A percentile compares a stretch with the other conserved stretches of the same genome.
These are phyloP conservation scores for Hemibagrus guttatus DNA, from an alignment of 2,797 vertebrate genomes.

Conservation along the genomic window DNA sequence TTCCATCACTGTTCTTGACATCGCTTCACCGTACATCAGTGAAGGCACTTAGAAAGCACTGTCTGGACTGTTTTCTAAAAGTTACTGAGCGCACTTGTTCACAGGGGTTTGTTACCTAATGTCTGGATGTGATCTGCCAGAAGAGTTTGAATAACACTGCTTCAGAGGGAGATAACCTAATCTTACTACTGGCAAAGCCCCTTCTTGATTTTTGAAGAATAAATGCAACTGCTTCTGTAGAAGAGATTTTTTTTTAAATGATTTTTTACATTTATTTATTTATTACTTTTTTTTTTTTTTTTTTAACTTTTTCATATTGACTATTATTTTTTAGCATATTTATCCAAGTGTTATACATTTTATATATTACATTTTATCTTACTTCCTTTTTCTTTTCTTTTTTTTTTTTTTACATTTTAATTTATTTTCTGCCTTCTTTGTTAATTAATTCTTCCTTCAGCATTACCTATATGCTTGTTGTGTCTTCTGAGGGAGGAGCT, in stretches of 20 bases:
- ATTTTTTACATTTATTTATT: too few species aligned
- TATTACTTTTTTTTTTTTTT: background rate
- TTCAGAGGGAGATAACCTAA: background rate
- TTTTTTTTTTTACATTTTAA: background rate
- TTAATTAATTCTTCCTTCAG: too few species aligned
- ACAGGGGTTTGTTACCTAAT: background rate
- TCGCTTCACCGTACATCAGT: background rate
- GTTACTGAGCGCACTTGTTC: background rate
- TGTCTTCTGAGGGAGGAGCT: background rate
- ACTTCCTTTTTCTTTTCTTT: background rate
- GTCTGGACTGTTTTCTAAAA: background rate
- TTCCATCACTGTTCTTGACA: constrained; percentile 21
- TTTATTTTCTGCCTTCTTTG: background rate
- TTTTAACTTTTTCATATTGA: background rate
- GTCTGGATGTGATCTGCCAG: background rate
- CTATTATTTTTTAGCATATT: background rate
- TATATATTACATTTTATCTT: background rate
- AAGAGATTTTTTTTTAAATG: too few species aligned
- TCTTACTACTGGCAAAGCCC: background rate
- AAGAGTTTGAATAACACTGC: background rate
- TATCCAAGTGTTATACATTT: too few species aligned
- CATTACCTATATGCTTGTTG: background rate
- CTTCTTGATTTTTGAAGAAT: background rate
- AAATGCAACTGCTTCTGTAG: background rate
- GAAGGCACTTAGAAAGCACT: background rate